These are phyloP conservation scores for Eulithis testata DNA, from an alignment of 2,888 invertebrate genomes.

Conservation along the genomic window DNA sequence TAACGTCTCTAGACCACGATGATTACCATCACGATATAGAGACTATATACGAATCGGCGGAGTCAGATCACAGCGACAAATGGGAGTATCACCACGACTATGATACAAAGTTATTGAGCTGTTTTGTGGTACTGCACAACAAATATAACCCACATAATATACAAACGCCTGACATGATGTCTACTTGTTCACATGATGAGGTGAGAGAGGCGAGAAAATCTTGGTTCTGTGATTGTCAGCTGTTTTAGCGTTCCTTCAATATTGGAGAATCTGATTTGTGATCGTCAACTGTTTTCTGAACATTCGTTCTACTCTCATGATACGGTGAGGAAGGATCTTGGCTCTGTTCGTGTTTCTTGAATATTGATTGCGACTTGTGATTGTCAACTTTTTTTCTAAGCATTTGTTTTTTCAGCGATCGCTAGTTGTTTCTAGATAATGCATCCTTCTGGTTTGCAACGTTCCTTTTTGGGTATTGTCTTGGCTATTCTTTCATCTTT, in stretches of 20 bases:
- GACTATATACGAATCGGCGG: slow-evolving; percentile 71
- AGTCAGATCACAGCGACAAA: slow-evolving; percentile 57
- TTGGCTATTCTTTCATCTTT: neutral
- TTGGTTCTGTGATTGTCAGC: slow-evolving; percentile 26
- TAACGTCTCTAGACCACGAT: slow-evolving; percentile 48
- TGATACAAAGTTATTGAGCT: slow-evolving; percentile 27
- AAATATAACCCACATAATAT: slow-evolving; percentile 42
- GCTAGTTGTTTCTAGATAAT: neutral
- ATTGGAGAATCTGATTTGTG: neutral
- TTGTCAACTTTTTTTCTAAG: slow-evolving; percentile 2
- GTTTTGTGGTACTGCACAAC: slow-evolving; percentile 56
- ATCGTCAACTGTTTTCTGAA: slow-evolving; percentile 7
- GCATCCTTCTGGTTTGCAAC: neutral
- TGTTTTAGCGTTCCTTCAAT: neutral
- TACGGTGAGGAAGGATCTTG: too few species aligned
- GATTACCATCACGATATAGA: slow-evolving; percentile 73
- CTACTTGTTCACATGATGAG: slow-evolving; percentile 59
- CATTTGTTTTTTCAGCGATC: too few species aligned
- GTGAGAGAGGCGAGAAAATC: slow-evolving; percentile 45
- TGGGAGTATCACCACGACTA: slow-evolving; percentile 47
- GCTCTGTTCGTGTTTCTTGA: too few species aligned
- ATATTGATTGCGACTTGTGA: too few species aligned
- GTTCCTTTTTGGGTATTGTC: slow-evolving; percentile 3
- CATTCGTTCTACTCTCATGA: too few species aligned
- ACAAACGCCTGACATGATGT: slow-evolving; percentile 51